Evolutionary conservation across 2,888 invertebrate genomes (phyloP), one percentile per base, ranked within the genome.

Genomic region (Macrophya alboannulata): DNA sequence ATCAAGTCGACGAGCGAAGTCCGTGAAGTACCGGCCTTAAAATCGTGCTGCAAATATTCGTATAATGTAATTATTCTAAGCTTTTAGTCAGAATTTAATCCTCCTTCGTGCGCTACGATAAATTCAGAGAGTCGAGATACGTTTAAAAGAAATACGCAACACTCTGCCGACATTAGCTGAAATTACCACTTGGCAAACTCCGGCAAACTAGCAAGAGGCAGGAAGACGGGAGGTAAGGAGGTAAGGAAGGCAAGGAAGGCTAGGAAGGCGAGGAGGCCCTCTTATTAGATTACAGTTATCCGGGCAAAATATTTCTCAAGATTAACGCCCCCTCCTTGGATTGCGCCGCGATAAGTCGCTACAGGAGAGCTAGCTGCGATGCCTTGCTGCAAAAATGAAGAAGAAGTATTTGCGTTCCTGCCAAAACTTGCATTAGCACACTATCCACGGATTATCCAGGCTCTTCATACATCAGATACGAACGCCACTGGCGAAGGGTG

Each of bases 371-470:
- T 72, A 84, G 59, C 79, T 65, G 76, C 85, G 83, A 71, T 85
- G 84, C 55, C 62, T 68, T 25, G 62, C 86, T 88, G 88, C 89
- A 90, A 91, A 90, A 91, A 92, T 91, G 90, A 91, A 90, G 90
- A 90, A 91, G 90, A 91, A 91, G 91, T 86, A 90, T 88, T 90
- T 89, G 90, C 89, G 90, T 90, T 89, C 89, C 90, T 91, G 92
- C 92, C 92, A 92, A 91, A 92, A 92, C 90, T 92, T 91, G 91
- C 91, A 92, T 92, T 92, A 92, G 91, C 91, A 90, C 90, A 88
- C 90, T 90, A 91, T 91, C 89, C 90, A 85, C 77, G 90, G 91
- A 92, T 91, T 92, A 92, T 91, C 91, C 88, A 8, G 87, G 88
- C 88, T 90, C 89, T 89, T 88, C 87, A 86, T 88, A 88, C 88